Evolutionary conservation across 2,797 vertebrate species (phyloP), one percentile per base, ranked within the genome.

Genomic region (Periparus ater): DNA sequence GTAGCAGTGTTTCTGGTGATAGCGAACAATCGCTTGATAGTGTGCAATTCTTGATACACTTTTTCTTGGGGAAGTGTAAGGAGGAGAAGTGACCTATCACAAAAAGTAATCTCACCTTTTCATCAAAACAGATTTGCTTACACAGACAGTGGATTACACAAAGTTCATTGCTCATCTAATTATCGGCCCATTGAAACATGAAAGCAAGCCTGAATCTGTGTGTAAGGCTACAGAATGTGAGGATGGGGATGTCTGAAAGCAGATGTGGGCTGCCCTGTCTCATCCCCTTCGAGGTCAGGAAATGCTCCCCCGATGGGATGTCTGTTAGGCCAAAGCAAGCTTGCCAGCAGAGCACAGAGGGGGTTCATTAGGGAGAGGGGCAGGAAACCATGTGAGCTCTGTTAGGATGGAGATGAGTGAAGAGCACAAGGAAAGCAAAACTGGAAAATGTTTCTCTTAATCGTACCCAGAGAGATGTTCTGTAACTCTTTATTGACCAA

Each of bases 51-150:
- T 74, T 3, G 0, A 61, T 36, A 83, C 0, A 0, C 26, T 48
- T 89, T 91, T 81, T 84, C 36, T 27, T 48, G 57, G 34, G 27
- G 30, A 10, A 22, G 14, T 27, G 12, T 13, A 67, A 72, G 38
- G 62, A 61, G 11, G 7, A 63, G 45, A 87, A 82, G 19, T 67
- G 75, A 76, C 54, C 38, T 54, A 60, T 67, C 48, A 68, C 48
- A 91, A 89, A 85, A 79, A 57, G 50, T 26, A 29, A 68, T 50
- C 89, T 86, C 58, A 86, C 45, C 27, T 92, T 89, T 93, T 88
- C 71, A 96, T 91, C 78, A 77, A 76, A 95, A 91, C 45, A 91
- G 57, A 87, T 82, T 68, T n/a, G 0, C 76, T 91, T 87, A 73
- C 77, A 82, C 1, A 73, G 70, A 71, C 48, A 61, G n/a, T 87